Percentiles rank a stretch among this genome's conserved stretches.
phyloP scores from a whole-genome alignment of 1,140 invertebrate species.

The Pseudomyrmex dendroicus region DNA sequence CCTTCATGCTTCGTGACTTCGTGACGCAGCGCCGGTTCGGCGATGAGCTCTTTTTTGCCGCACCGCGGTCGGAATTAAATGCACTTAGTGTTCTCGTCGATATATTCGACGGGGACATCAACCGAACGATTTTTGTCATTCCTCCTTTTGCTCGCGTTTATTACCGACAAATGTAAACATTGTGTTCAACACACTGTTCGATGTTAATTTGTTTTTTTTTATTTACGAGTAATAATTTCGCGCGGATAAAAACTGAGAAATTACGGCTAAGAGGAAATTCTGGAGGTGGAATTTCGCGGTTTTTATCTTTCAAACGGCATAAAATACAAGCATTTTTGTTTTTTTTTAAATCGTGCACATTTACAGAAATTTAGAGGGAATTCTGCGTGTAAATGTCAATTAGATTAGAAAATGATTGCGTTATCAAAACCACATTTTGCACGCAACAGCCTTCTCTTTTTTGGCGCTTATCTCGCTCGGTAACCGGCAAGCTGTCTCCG shows the following conservation, averaged over 20 bases:
- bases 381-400: background rate
- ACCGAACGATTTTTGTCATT: constrained; percentile 1
- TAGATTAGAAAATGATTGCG: constrained; percentile 43
- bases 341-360: background rate
- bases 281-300: too few species aligned
- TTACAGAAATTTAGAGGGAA: background rate
- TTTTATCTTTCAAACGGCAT: too few species aligned
- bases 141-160: background rate
- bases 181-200: background rate
- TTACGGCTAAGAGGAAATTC: too few species aligned
- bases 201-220: background rate
- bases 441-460: background rate
- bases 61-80: constrained; percentile 39
- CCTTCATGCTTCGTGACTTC: constrained; percentile 22
- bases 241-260: too few species aligned
- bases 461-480: constrained; percentile 4
- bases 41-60: constrained; percentile 49
- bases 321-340: too few species aligned
- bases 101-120: constrained; percentile 28
- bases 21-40: constrained; percentile 36
- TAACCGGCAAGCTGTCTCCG: background rate
- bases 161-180: constrained; percentile 9
- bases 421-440: constrained; percentile 14
- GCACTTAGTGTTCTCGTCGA: constrained; percentile 49
- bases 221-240: too few species aligned